Evolutionary conservation across 2,113 vertebrate species (phyloP), one percentile per base, ranked within the genome.

Genomic region (Agapornis roseicollis): DNA sequence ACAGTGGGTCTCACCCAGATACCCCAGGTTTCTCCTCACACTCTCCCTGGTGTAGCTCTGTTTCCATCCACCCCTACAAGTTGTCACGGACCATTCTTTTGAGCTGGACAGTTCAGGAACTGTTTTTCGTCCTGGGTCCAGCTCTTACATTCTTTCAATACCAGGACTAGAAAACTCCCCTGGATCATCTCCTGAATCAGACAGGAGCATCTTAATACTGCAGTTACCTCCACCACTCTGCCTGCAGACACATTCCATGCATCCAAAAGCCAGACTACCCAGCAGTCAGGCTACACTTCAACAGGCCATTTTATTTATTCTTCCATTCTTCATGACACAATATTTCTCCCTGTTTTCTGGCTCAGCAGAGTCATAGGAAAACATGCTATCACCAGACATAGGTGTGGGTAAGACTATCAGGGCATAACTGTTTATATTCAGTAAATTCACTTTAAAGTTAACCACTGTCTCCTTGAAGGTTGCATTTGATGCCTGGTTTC

Each of bases 401-500:
- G 22, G 28, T 3, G 1, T 2, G 1, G 11, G 12, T 64, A 61
- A 65, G 25, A 37, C 13, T 70, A 1, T 28, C 6, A 2, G 13
- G 41, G 16, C 35, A 70, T 27, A 33, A 46, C 15, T 46, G 56
- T 22, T 7, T 0, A 1, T 46, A 44, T 47, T 35, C 58, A 72
- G 15, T 53, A 71, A 93, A 76, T 65, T 82, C 44, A 39, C 33
- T 47, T 44, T 61, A 18, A 56, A 72, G 13, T 25, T 29, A 56
- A 22, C 0, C 0, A 15, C 15, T 13, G 3, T 31, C 46, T 28
- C 16, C 9, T 66, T 33, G 9, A 3, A 23, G n/a, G 50, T 33
- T 73, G 27, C 14, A 31, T 85, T 79, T 78, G 14, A 18, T 37
- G 19, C 7, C 47, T 68, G 39, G 7, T 37, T 81, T 74, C 42